phyloP scores from a whole-genome alignment of 1,140 invertebrate species.

The Cydia fagiglandana region DNA sequence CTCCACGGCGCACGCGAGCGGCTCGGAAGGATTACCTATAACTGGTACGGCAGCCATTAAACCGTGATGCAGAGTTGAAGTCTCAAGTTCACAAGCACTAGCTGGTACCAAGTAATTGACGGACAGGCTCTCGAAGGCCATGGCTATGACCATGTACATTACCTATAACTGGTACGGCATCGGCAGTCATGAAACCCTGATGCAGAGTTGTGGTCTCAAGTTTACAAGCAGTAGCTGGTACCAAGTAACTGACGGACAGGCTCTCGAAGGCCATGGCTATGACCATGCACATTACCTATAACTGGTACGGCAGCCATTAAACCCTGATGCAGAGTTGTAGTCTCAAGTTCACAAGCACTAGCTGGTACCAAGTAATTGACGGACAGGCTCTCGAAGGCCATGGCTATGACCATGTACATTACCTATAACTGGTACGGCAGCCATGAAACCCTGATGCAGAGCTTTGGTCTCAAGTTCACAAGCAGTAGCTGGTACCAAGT shows the following conservation, averaged over 20 bases:
- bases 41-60: slow-evolving; percentile 61
- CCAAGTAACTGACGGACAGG: slow-evolving; percentile 38
- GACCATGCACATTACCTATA: slow-evolving; percentile 53
- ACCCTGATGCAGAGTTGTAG: slow-evolving; percentile 53
- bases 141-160: no score
- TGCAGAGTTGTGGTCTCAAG: no score
- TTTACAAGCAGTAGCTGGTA: no score
- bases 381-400: slow-evolving; percentile 60
- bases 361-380: no score
- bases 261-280: slow-evolving; percentile 57
- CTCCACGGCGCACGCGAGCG: no score
- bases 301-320: slow-evolving; percentile 61
- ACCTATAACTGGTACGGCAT: no score
- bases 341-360: no score
- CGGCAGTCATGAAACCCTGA: no score
- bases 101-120: no score
- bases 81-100: slow-evolving; percentile 48
- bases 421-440: slow-evolving; percentile 61
- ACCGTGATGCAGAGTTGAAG: slow-evolving; percentile 57
- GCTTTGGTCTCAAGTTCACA: not conserved
- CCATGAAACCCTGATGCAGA: slow-evolving; percentile 60
- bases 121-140: no score
- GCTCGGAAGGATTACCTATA: no score
- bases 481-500: slow-evolving; percentile 42
- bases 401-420: slow-evolving; percentile 46